Evolutionary conservation across 2,888 invertebrate genomes (phyloP).

Genomic region (Allolobophora icterica): DNA sequence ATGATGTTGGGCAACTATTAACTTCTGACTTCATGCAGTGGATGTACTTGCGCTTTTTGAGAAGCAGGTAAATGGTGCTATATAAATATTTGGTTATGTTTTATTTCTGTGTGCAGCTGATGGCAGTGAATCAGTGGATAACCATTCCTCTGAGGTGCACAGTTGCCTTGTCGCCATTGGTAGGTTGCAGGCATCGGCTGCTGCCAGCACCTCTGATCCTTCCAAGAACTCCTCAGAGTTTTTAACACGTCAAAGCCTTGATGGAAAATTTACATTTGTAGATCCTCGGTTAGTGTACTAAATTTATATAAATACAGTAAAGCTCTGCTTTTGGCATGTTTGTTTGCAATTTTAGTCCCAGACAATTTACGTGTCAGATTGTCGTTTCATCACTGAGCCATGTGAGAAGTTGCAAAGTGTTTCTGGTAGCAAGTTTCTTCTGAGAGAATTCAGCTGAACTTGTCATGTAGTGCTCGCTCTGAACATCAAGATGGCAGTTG

Average conservation of each 20-base stretch:
- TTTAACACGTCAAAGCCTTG: constrained; percentile 94
- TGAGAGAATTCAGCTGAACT: background rate
- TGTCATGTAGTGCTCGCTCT: background rate
- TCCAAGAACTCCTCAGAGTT: constrained; percentile 77
- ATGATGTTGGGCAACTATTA: too few species aligned
- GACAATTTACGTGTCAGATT: too few species aligned
- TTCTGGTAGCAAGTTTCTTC: background rate
- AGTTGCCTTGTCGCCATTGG: constrained; percentile 98
- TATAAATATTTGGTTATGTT: background rate
- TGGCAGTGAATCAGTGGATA: constrained; percentile 80
- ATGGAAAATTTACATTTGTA: constrained; percentile 97
- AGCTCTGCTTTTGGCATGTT: background rate
- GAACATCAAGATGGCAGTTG: background rate
- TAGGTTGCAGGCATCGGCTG: constrained; percentile 92
- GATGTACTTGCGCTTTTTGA: background rate
- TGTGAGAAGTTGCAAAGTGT: background rate
- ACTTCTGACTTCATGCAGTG: too few species aligned
- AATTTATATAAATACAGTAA: background rate
- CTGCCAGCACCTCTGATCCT: constrained; percentile 88
- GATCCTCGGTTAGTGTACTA: constrained; percentile 76
- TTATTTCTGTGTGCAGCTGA: constrained; percentile 66
- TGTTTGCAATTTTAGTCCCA: background rate
- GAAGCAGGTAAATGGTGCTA: background rate
- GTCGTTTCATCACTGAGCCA: background rate
- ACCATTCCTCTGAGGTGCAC: constrained; percentile 64